A percentile compares a stretch with the other conserved stretches of the same genome.
Evolutionary conservation across 2,888 invertebrate genomes (phyloP).

Genomic region (Exocentrus adspersus): DNA sequence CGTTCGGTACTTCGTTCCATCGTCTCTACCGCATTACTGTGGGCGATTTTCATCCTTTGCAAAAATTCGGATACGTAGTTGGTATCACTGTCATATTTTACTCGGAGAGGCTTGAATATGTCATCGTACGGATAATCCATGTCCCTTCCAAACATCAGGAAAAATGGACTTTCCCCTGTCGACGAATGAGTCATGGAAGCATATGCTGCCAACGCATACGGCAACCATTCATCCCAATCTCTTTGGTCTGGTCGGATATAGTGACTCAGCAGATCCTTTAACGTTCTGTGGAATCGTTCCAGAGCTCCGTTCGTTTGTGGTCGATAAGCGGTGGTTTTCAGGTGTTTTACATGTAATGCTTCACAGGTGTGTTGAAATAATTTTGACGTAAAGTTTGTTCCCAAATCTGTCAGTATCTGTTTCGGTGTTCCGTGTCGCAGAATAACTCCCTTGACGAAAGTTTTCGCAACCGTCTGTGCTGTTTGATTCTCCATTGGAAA

Average conservation of each 20-base stretch:
- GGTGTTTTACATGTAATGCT: slow-evolving; percentile 10
- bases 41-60: slow-evolving; percentile 25
- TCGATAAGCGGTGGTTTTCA: slow-evolving; percentile 17
- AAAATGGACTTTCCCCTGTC: slow-evolving; percentile 43
- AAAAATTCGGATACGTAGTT: slow-evolving; percentile 40
- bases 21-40: neutral
- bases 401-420: slow-evolving; percentile 48
- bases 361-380: slow-evolving; percentile 27
- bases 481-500: slow-evolving; percentile 48
- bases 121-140: slow-evolving; percentile 40
- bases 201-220: slow-evolving; percentile 45
- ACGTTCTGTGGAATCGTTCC: slow-evolving; percentile 40
- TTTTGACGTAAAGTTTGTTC: slow-evolving; percentile 45
- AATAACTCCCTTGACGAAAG: slow-evolving; percentile 45
- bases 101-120: slow-evolving; percentile 29
- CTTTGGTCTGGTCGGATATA: slow-evolving; percentile 43
- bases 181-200: slow-evolving; percentile 38
- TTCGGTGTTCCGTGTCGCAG: slow-evolving; percentile 48
- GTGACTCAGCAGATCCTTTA: slow-evolving; percentile 46
- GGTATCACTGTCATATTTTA: slow-evolving; percentile 32
- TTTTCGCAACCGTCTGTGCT: slow-evolving; percentile 44
- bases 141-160: slow-evolving; percentile 42
- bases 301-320: slow-evolving; percentile 21
- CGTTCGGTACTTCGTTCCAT: slow-evolving; percentile 30
- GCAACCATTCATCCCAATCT: slow-evolving; percentile 51